Conservation (phyloP, 2,888 invertebrate species). For the Leptinotarsa rubiginosa region DNA sequence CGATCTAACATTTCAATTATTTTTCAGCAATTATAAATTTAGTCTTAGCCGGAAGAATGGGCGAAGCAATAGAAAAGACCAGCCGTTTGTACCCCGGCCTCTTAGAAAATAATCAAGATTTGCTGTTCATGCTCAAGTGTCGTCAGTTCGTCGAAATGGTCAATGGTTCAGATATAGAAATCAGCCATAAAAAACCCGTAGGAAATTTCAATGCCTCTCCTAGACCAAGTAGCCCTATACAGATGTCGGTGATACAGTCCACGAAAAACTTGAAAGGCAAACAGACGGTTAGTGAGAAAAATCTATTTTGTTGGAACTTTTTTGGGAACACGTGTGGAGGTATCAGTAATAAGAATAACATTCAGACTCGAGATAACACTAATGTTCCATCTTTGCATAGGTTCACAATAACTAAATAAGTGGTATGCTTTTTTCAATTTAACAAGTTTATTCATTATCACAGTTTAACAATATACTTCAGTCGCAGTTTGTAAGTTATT, state of each 20-base stretch:
- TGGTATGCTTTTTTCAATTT: too few species aligned
- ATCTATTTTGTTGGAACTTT: not conserved
- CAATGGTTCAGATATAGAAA: slow-evolving; percentile 87
- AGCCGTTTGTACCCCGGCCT: slow-evolving; percentile 92
- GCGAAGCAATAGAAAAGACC: slow-evolving; percentile 93
- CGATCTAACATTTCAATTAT: not conserved
- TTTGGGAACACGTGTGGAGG: too few species aligned
- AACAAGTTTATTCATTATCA: too few species aligned
- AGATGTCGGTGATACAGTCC: slow-evolving; percentile 87
- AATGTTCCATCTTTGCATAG: too few species aligned
- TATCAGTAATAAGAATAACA: too few species aligned
- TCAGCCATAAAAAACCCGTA: slow-evolving; percentile 62
- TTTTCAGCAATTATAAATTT: slow-evolving; percentile 89
- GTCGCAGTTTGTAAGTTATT: too few species aligned
- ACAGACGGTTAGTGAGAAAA: slow-evolving; percentile 43
- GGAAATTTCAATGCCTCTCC: slow-evolving; percentile 51
- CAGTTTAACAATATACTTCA: too few species aligned
- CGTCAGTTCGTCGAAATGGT: slow-evolving; percentile 99
- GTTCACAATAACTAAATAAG: too few species aligned
- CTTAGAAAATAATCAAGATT: slow-evolving; percentile 88
- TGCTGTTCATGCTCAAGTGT: slow-evolving; percentile 95
- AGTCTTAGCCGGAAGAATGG: slow-evolving; percentile 92
- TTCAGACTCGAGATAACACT: too few species aligned
- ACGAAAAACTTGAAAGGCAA: slow-evolving; percentile 69
- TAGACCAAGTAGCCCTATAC: slow-evolving; percentile 70